These are phyloP conservation scores for Xestia ashworthii DNA, from an alignment of 2,888 invertebrate species.

Conservation along the genomic window DNA sequence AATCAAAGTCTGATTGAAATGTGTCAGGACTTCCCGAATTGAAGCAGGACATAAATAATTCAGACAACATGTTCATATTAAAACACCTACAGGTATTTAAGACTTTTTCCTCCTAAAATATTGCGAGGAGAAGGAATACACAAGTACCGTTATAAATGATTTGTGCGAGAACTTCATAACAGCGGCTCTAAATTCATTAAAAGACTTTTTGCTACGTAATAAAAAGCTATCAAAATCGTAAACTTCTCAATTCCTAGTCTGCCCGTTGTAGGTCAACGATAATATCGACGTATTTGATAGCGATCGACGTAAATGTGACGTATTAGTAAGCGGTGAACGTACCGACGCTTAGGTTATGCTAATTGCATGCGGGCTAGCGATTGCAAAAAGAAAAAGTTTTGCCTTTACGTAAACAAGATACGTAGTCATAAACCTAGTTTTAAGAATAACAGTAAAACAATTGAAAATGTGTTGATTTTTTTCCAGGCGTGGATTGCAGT, in stretches of 20 bases:
- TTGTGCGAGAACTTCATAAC: not conserved
- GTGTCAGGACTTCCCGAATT: not conserved
- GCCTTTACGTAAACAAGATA: slow-evolving; percentile 58
- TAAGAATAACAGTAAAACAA: slow-evolving; percentile 42
- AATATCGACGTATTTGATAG: slow-evolving; percentile 66
- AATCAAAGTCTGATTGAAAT: not conserved
- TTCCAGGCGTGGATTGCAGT: not conserved
- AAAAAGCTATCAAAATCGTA: slow-evolving; percentile 22
- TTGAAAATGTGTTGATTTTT: not conserved
- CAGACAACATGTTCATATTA: not conserved
- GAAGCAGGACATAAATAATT: not conserved
- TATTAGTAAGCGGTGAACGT: slow-evolving; percentile 79
- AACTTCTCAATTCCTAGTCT: slow-evolving; percentile 11
- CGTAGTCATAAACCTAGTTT: slow-evolving; percentile 52
- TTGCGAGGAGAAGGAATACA: too few species aligned
- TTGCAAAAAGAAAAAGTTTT: slow-evolving; percentile 71
- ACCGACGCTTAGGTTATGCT: slow-evolving; percentile 71
- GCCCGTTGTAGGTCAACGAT: slow-evolving; percentile 47
- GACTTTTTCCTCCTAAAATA: too few species aligned
- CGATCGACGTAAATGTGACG: slow-evolving; percentile 72
- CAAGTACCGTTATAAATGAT: not conserved
- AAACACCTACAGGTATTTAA: not conserved
- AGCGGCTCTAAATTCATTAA: not conserved
- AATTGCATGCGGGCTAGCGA: slow-evolving; percentile 77
- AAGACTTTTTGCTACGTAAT: not conserved